Conservation (phyloP, 2,113 vertebrate genomes). For the Hippocampus abdominalis region DNA sequence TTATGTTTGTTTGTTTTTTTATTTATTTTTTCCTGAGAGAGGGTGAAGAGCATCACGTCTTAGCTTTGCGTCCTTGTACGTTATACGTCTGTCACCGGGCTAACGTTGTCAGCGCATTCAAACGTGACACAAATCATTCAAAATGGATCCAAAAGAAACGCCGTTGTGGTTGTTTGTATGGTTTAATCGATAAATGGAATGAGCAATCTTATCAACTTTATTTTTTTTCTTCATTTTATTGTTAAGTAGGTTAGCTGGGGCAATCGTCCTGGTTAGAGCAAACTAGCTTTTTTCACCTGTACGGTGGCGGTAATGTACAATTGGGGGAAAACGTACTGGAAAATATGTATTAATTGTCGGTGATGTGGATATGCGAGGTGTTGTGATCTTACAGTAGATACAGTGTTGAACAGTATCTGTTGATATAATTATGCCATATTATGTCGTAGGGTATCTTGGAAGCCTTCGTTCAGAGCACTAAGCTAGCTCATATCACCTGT, state of each 20-base stretch:
- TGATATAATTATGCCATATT: too few species aligned
- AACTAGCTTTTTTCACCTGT: constrained; percentile 19
- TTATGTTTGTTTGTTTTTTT: too few species aligned
- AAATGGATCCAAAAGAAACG: background rate
- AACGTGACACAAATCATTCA: background rate
- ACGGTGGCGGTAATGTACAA: background rate
- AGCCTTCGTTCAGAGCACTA: too few species aligned
- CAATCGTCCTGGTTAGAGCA: constrained; percentile 31
- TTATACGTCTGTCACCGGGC: constrained; percentile 24
- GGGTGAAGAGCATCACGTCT: background rate
- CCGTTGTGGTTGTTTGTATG: background rate
- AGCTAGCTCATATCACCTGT: too few species aligned
- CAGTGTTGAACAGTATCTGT: too few species aligned
- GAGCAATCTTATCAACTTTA: background rate
- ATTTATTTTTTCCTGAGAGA: background rate
- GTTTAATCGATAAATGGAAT: background rate
- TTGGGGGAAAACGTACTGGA: background rate
- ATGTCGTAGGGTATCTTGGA: too few species aligned
- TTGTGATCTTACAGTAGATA: too few species aligned
- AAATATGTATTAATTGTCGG: too few species aligned
- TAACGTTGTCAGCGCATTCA: constrained; percentile 19
- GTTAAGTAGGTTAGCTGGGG: background rate
- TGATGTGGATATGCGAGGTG: too few species aligned
- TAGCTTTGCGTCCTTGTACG: constrained; percentile 11
- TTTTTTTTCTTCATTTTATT: background rate